These are phyloP conservation scores for Podarcis muralis DNA, from an alignment of 2,113 vertebrate genomes.

Conservation along the genomic window DNA sequence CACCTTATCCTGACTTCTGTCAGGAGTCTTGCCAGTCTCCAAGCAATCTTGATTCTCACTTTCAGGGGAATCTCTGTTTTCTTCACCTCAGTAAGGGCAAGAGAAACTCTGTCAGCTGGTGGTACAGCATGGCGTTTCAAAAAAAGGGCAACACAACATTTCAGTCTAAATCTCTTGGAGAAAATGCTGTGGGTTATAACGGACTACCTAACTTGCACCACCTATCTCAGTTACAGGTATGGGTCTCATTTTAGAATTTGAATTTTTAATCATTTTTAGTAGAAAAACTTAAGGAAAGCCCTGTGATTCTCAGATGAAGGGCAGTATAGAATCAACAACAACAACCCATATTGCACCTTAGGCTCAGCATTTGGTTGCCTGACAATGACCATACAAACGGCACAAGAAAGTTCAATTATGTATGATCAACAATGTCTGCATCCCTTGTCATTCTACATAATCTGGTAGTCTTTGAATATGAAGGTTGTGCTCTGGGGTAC, in stretches of 20 bases:
- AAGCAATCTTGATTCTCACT: constrained; percentile 27
- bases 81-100: constrained; percentile 8
- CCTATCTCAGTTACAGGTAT: background rate
- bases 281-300: background rate
- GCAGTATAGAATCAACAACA: too few species aligned
- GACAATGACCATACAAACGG: background rate
- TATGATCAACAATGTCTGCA: background rate
- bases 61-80: constrained; percentile 32
- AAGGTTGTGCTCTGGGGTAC: background rate
- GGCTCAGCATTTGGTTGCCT: background rate
- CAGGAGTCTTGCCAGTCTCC: constrained; percentile 36
- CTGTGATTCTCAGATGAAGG: too few species aligned
- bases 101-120: background rate
- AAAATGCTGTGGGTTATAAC: background rate
- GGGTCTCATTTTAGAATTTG: background rate
- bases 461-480: background rate
- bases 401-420: background rate
- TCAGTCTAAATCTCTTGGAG: background rate
- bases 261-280: background rate
- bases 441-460: background rate
- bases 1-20: background rate
- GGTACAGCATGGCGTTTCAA: background rate
- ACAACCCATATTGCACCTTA: too few species aligned
- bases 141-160: background rate
- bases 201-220: background rate